Base-by-base conservation (phyloP, 2,113 vertebrate genomes). In the Phainopepla nitens region DNA sequence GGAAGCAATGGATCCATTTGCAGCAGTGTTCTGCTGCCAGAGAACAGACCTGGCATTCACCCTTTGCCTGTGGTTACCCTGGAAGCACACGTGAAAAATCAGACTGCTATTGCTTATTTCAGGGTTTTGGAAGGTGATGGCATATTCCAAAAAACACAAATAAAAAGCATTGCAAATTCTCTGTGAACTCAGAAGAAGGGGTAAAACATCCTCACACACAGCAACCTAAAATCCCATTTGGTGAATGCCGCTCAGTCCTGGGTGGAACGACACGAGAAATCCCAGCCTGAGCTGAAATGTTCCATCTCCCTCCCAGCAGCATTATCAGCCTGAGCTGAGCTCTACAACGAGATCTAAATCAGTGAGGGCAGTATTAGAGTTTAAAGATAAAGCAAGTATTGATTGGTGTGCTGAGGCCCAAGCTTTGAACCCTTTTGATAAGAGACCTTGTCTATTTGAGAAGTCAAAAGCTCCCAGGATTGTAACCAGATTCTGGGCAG, bases 381-480 rank as follows among this genome's bases (percentile, higher is more conserved):
- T 93, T 84, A 77, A 82, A 94, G 94, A 94, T 90, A 95, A 96
- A 91, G 71, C 76, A 68, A 54, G 58, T 94, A 95, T 92, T 86
- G 96, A 96, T 90, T 83, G 82, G 88, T 78, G 68, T 70, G 93
- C 82, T 71, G 82, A 92, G 44, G 93, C 47, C 90, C 44, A 54
- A 93, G 86, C 64, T 88, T 73, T 90, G 87, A 94, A 87, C 42
- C 20, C 49, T 78, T 81, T 20, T 71, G 93, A 86, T 95, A 79
- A 90, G 85, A 77, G 84, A 76, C n/a, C 68, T 47, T 29, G 71
- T 69, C 64, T 88, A 29, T 65, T 25, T 73, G 76, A 92, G 75
- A 92, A 88, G 85, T 54, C 79, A 86, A 49, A 73, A 82, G 15
- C 57, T 82, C 31, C 54, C 71, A 82, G 62, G 66, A 82, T 23